Evolutionary conservation across 2,888 invertebrate genomes (phyloP).

Genomic region (Rutpela maculata): DNA sequence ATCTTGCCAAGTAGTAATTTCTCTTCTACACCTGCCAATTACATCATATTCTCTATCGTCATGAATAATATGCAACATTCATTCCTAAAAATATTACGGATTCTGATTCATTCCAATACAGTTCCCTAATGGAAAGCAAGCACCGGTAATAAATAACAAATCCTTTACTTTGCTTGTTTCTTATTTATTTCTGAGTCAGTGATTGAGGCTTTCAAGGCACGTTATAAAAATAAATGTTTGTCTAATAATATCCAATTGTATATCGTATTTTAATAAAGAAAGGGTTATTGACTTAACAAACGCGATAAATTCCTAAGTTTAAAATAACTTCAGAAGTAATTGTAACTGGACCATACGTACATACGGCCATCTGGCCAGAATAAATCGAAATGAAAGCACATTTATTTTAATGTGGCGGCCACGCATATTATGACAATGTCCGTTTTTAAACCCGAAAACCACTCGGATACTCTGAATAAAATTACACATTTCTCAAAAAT

Average conservation of each 20-base stretch:
- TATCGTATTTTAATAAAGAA: slow-evolving; percentile 30
- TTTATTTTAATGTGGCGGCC: slow-evolving; percentile 27
- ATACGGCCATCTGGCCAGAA: slow-evolving; percentile 31
- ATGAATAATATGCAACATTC: too few species aligned
- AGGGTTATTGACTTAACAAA: slow-evolving; percentile 37
- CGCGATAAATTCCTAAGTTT: slow-evolving; percentile 28
- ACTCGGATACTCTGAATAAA: neutral
- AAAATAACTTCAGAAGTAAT: slow-evolving; percentile 34
- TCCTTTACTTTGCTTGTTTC: neutral
- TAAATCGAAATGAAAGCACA: slow-evolving; percentile 28
- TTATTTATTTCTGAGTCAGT: slow-evolving; percentile 16
- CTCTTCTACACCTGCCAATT: too few species aligned
- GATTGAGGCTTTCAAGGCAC: slow-evolving; percentile 15
- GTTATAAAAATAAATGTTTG: slow-evolving; percentile 25
- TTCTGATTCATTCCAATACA: slow-evolving; percentile 10
- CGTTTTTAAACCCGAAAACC: slow-evolving; percentile 6
- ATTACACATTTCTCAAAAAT: neutral
- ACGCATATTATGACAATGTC: slow-evolving; percentile 23
- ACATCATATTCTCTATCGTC: too few species aligned
- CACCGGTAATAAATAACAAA: neutral
- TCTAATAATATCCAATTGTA: slow-evolving; percentile 25
- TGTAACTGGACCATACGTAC: slow-evolving; percentile 26
- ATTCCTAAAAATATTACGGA: neutral
- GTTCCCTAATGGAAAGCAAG: neutral
- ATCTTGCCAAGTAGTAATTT: too few species aligned